Base-by-base conservation (phyloP, 2,797 vertebrate species). In the Hemitrygon akajei region DNA sequence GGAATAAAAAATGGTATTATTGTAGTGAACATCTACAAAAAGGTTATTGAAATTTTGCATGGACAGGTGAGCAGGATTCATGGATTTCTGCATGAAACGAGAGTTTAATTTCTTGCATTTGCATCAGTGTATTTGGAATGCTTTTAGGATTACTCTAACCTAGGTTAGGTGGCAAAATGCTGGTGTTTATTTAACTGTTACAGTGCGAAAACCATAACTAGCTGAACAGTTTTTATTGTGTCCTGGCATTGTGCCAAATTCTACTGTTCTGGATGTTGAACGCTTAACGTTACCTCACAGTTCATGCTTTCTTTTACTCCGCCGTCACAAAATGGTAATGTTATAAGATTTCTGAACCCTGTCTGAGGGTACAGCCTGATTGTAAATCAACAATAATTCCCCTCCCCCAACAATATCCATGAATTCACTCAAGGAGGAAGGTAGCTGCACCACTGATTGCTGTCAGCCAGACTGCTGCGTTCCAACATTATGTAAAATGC, bases 401-500 rank as follows among this genome's bases (percentile, higher is more conserved):
- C 69, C 91, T 76, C 66, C 91, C 91, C 91, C 91, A 93, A 7
- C 71, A 76, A 93, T 76, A 93, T 92, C 37, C 71, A 73, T 58
- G 73, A 76, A 93, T 76, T 76, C 69, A 93, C 71, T 76, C 40
- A 93, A 93, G 47, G 63, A 93, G 69, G 37, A 40, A 93, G 71
- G 22, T 93, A 76, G 69, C 47, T 30, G 73, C 18, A 56, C 91
- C 71, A 75, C 14, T 58, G 47, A 75, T 76, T 56, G 69, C 69
- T 76, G 69, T 75, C 91, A 93, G 71, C 22, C 11, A 58, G 91
- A 27, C 91, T 75, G 91, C 71, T 3, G 69, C 66, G 47, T 75
- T 93, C 37, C 69, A 93, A 76, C 69, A 75, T 76, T 93, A 93
- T 93, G 91, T 75, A 93, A 93, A 93, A 93, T 58, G 71, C 91